Evolutionary conservation across 2,888 invertebrate genomes (phyloP).

Genomic region (Parelbella ahira): DNA sequence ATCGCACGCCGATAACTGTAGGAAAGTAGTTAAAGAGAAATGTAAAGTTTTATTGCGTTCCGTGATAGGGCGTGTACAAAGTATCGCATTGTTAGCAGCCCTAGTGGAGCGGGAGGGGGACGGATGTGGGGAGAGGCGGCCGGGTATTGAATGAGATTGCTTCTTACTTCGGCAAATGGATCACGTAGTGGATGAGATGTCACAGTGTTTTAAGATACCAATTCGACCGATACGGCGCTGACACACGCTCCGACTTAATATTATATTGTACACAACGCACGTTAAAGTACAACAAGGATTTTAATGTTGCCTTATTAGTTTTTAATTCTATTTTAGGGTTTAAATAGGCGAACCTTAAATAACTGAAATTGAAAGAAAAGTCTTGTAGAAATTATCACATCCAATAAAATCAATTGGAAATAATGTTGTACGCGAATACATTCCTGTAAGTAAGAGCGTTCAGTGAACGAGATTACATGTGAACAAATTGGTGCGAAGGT

Average conservation of each 20-base stretch:
- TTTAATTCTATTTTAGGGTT: no score
- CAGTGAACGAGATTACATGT: constrained; percentile 82
- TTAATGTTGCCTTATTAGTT: no score
- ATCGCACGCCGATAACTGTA: constrained; percentile 61
- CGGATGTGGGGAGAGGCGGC: constrained; percentile 42
- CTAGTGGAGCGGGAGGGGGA: constrained; percentile 44
- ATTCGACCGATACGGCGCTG: constrained; percentile 60
- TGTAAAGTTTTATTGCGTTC: constrained; percentile 76
- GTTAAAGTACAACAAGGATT: not conserved
- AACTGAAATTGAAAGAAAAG: no score
- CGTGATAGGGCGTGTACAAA: constrained; percentile 65
- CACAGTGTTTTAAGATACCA: constrained; percentile 81
- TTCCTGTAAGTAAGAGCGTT: no score
- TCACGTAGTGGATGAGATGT: constrained; percentile 82
- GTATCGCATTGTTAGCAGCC: constrained; percentile 72
- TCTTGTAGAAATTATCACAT: no score
- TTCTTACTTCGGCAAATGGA: constrained; percentile 82
- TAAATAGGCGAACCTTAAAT: no score
- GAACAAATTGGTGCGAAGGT: constrained; percentile 7
- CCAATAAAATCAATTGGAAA: no score
- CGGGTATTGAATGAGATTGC: constrained; percentile 82
- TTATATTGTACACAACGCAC: constrained; percentile 18
- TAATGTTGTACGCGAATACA: no score
- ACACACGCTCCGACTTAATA: constrained; percentile 20
- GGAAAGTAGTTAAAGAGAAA: constrained; percentile 73